Evolutionary conservation across 2,888 invertebrate species (phyloP).

Genomic region (Zygothrica quintamaculata): DNA sequence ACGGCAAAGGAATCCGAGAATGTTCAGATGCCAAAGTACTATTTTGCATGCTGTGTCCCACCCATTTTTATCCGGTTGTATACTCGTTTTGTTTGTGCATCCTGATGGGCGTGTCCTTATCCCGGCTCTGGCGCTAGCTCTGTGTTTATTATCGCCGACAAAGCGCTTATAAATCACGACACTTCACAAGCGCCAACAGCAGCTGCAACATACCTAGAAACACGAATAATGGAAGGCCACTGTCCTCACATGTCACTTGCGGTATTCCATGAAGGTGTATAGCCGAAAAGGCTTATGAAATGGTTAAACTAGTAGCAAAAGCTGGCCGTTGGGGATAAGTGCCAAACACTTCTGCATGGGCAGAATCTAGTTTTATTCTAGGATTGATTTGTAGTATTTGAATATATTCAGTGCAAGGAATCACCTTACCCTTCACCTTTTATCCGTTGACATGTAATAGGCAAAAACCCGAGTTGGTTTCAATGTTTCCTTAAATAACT

Average conservation of each 20-base stretch:
- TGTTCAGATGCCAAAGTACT: slow-evolving; percentile 53
- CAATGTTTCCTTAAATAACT: too few species aligned
- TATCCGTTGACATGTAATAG: too few species aligned
- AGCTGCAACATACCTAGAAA: slow-evolving; percentile 8
- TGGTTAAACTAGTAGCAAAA: too few species aligned
- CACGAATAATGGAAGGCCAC: slow-evolving; percentile 54
- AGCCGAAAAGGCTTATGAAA: slow-evolving; percentile 43
- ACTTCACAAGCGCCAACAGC: slow-evolving; percentile 63
- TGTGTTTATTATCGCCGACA: slow-evolving; percentile 69
- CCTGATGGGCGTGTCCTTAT: slow-evolving; percentile 32
- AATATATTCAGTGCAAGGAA: too few species aligned
- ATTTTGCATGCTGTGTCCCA: slow-evolving; percentile 68
- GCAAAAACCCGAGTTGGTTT: too few species aligned
- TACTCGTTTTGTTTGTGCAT: slow-evolving; percentile 33
- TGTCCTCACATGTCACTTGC: slow-evolving; percentile 54
- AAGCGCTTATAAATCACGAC: slow-evolving; percentile 75
- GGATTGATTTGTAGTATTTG: too few species aligned
- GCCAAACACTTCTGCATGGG: too few species aligned
- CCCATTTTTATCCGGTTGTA: slow-evolving; percentile 7
- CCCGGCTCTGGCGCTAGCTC: slow-evolving; percentile 34
- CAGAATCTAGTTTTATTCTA: too few species aligned
- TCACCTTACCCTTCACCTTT: too few species aligned
- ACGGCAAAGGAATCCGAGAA: slow-evolving; percentile 1
- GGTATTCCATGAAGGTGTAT: slow-evolving; percentile 19
- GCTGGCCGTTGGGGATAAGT: too few species aligned